Conservation (phyloP, 2,888 invertebrate species). For the Drosophila ustulata region DNA sequence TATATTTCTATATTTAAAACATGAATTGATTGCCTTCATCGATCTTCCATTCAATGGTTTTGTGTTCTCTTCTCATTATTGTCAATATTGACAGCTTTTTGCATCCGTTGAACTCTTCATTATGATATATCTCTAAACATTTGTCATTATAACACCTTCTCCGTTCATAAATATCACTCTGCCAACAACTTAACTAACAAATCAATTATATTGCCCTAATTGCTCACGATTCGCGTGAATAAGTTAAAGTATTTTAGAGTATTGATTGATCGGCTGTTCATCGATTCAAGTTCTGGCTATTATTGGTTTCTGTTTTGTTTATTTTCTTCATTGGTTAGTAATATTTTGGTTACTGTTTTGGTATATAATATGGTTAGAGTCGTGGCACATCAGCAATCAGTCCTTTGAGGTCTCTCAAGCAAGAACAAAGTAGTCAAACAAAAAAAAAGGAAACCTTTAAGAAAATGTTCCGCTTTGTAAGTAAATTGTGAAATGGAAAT, state of each 20-base stretch:
- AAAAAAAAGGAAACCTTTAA: neutral
- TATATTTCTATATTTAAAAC: neutral
- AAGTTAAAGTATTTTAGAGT: neutral
- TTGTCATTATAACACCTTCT: constrained; percentile 19
- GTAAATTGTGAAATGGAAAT: constrained; percentile 8
- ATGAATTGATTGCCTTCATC: neutral
- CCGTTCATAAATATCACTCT: neutral
- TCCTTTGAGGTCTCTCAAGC: constrained; percentile 12
- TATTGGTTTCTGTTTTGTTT: constrained; percentile 25
- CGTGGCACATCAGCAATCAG: constrained; percentile 32
- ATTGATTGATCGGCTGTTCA: neutral
- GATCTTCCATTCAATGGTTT: neutral
- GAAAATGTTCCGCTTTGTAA: constrained; percentile 50
- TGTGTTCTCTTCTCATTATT: neutral
- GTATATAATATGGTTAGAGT: constrained; percentile 36
- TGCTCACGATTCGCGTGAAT: constrained; percentile 1
- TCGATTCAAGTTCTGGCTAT: neutral
- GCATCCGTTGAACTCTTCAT: constrained; percentile 1
- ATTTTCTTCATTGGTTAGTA: neutral
- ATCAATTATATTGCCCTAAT: neutral
- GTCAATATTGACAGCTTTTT: neutral
- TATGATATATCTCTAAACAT: neutral
- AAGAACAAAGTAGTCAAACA: neutral
- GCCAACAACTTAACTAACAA: neutral
- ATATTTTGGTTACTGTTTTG: constrained; percentile 3